These are phyloP conservation scores for Leptosomus discolor DNA, from an alignment of 2,113 vertebrate genomes.

Conservation along the genomic window DNA sequence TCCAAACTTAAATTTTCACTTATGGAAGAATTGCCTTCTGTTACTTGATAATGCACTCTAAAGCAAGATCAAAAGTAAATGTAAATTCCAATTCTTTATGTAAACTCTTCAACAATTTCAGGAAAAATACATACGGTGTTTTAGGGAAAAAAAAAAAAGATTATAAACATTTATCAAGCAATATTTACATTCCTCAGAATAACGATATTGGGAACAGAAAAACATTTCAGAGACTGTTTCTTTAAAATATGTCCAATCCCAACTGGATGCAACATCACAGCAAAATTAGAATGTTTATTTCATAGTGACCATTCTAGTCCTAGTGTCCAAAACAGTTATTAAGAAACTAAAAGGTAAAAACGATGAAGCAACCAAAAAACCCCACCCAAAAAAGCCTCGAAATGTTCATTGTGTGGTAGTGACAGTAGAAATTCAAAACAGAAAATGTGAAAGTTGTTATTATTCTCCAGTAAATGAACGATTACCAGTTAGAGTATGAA, in stretches of 20 bases:
- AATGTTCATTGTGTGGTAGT: neutral
- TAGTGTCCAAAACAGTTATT: neutral
- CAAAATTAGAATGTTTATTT: neutral
- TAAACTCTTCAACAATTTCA: neutral
- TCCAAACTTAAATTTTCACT: neutral
- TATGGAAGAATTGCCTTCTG: neutral
- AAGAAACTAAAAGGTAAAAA: neutral
- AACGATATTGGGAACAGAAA: neutral
- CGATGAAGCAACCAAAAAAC: too few relatives aligned
- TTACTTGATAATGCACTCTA: neutral
- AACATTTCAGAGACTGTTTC: neutral
- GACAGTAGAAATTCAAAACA: neutral
- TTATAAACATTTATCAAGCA: neutral
- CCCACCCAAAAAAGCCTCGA: accelerated
- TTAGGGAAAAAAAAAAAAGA: neutral
- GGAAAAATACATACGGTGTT: neutral
- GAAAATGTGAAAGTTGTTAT: neutral
- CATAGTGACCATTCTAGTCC: neutral
- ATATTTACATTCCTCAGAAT: neutral
- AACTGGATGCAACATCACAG: neutral
- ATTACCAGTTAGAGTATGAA: neutral
- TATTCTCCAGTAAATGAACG: neutral
- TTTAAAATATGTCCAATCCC: neutral
- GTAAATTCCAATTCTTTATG: neutral
- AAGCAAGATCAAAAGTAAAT: neutral